Evolutionary conservation across 2,113 vertebrate species (phyloP), one percentile per base, ranked within the genome.

Genomic region (Garra rufa): DNA sequence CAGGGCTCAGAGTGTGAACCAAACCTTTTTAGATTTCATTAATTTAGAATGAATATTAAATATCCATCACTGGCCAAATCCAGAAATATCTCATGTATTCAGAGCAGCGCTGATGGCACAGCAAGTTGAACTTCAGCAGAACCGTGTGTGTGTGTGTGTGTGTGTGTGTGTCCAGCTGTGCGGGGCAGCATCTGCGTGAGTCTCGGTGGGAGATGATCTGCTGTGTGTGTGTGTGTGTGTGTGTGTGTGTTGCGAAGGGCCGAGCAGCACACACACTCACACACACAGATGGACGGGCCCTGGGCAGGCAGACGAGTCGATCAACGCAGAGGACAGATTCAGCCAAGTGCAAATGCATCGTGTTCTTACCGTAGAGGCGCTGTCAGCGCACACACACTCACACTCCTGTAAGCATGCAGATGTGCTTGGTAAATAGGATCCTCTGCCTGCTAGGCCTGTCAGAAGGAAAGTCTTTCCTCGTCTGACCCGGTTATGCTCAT

Each of bases 221-320:
- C 30, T 24, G 24, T 55, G 57, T 59, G 57, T 46, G 50, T 52
- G 50, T 52, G 50, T 43, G 41, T 43, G 41, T 78, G 26, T 59
- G 75, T 78, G 38, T 55, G 44, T 81, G 43, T 81, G n/a, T 28
- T 69, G 79, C 41, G 73, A 70, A 70, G 69, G 63, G 28, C 43
- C 19, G 13, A 65, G 24, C 34, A 24, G 24, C 73, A 75, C 50
- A 63, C 92, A 91, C 92, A 92, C 91, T 91, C 91, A 91, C 91
- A 91, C 92, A 91, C 91, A 92, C 92, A 94, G 93, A 94, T 92
- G 93, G 94, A 94, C 93, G 91, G 93, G 91, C 92, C 82, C 85
- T 90, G 93, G 93, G 88, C 93, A 83, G 61, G 75, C 87, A 85
- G 87, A 88, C 84, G 69, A 88, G 84, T 83, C 87, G 81, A 88